Evolutionary conservation across 2,888 invertebrate species (phyloP).

Genomic region (Scotopteryx bipunctaria): DNA sequence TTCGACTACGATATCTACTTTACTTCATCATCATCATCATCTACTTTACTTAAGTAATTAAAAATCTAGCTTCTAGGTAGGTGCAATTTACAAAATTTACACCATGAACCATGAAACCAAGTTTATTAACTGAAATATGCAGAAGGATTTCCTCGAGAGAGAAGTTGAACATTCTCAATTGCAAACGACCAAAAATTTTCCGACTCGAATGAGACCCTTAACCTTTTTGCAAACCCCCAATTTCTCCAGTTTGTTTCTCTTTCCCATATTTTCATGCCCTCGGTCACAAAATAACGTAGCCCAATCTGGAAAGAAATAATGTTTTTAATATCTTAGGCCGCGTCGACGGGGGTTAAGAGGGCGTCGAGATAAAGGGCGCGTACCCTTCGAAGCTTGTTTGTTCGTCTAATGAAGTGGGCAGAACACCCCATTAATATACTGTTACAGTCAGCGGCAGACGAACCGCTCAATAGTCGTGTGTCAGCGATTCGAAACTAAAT

Average conservation of each 20-base stretch:
- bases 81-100: too few relatives aligned
- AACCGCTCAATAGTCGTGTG: conserved; percentile 45
- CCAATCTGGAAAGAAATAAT: conserved; percentile 42
- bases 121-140: conserved; percentile 19
- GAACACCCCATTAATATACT: conserved; percentile 68
- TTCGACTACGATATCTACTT: conserved; percentile 6
- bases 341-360: conserved; percentile 60
- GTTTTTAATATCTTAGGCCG: conserved; percentile 47
- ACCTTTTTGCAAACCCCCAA: conserved; percentile 39
- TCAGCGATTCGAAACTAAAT: conserved; percentile 34
- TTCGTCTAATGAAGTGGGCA: conserved; percentile 77
- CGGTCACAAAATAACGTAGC: conserved; percentile 45
- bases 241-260: conserved; percentile 45
- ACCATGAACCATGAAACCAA: conserved; percentile 12
- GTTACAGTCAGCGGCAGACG: conserved; percentile 57
- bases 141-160: conserved; percentile 25
- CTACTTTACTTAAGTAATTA: too few relatives aligned
- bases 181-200: conserved; percentile 31
- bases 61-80: too few relatives aligned
- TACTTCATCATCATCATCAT: too few relatives aligned
- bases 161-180: conserved; percentile 32
- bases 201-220: conserved; percentile 37
- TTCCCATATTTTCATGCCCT: conserved; percentile 44
- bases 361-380: conserved; percentile 65
- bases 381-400: conserved; percentile 68